Percentiles rank a stretch among this genome's conserved stretches.
Evolutionary conservation across 1,140 invertebrate species (phyloP).

Genomic region (Platyscapa corneri): DNA sequence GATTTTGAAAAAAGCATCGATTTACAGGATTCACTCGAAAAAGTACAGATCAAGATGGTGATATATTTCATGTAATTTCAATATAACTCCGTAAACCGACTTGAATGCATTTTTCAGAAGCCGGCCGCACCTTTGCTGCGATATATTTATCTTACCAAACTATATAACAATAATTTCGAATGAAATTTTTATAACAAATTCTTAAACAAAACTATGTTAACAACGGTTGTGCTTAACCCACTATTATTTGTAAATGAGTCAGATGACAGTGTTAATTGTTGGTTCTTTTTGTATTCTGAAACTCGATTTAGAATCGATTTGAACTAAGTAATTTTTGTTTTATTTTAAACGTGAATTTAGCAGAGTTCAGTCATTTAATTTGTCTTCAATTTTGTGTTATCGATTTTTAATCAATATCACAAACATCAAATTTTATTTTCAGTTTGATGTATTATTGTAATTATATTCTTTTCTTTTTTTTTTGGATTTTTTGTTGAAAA

Average conservation of each 20-base stretch:
- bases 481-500: conserved; percentile 54
- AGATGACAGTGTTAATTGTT: neutral
- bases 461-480: conserved; percentile 53
- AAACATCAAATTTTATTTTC: neutral
- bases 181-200: conserved; percentile 27
- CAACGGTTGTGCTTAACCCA: neutral
- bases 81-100: conserved; percentile 26
- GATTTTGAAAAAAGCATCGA: conserved; percentile 53
- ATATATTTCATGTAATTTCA: neutral
- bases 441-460: neutral
- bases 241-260: conserved; percentile 12
- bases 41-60: neutral
- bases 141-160: conserved; percentile 54
- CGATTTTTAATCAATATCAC: conserved; percentile 1
- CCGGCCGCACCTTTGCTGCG: conserved; percentile 24
- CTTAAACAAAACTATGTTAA: conserved; percentile 3
- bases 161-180: conserved; percentile 63
- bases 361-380: neutral
- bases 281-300: neutral
- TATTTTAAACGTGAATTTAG: neutral
- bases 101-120: conserved; percentile 34
- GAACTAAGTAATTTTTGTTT: neutral
- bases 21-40: conserved; percentile 18
- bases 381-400: neutral
- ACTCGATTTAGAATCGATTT: conserved; percentile 7